A percentile compares a stretch with the other conserved stretches of the same genome.
Conservation (phyloP, 1,140 invertebrate species). For the Atta texana region DNA sequence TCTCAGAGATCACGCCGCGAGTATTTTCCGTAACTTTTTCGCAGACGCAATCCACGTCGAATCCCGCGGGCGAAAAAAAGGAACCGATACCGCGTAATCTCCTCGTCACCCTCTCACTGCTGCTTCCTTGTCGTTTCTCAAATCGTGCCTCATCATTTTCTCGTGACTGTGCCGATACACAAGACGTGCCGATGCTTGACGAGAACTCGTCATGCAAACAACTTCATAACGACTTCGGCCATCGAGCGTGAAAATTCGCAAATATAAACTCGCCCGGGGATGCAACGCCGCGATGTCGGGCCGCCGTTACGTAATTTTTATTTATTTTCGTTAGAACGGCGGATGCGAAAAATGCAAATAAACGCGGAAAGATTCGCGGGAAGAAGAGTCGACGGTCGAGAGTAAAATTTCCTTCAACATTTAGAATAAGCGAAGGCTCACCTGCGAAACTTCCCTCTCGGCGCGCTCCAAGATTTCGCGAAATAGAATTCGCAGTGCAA, state of each 20-base stretch:
- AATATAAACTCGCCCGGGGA: slow-evolving; percentile 45
- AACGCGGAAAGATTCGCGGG: not conserved
- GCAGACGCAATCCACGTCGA: slow-evolving; percentile 35
- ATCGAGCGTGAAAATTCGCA: slow-evolving; percentile 58
- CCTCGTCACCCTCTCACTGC: not conserved
- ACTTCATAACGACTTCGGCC: slow-evolving; percentile 48
- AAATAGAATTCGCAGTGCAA: slow-evolving; percentile 50
- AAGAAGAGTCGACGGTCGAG: not conserved
- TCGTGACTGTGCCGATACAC: slow-evolving; percentile 31
- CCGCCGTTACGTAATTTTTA: slow-evolving; percentile 58
- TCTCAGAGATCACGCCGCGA: slow-evolving; percentile 53
- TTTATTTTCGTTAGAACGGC: slow-evolving; percentile 49
- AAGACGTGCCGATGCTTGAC: slow-evolving; percentile 21
- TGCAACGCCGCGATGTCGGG: not conserved
- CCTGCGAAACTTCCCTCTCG: slow-evolving; percentile 6
- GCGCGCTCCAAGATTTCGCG: not conserved
- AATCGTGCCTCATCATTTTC: slow-evolving; percentile 19
- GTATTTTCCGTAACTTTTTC: slow-evolving; percentile 56
- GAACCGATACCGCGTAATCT: slow-evolving; percentile 42
- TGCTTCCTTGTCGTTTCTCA: not conserved
- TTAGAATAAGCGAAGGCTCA: slow-evolving; percentile 16
- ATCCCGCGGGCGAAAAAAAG: slow-evolving; percentile 42
- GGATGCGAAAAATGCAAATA: slow-evolving; percentile 59
- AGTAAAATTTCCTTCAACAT: slow-evolving; percentile 17
- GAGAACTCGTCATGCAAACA: slow-evolving; percentile 47